phyloP scores from a whole-genome alignment of 2,797 vertebrate species.

The Onychomys arenicola region DNA sequence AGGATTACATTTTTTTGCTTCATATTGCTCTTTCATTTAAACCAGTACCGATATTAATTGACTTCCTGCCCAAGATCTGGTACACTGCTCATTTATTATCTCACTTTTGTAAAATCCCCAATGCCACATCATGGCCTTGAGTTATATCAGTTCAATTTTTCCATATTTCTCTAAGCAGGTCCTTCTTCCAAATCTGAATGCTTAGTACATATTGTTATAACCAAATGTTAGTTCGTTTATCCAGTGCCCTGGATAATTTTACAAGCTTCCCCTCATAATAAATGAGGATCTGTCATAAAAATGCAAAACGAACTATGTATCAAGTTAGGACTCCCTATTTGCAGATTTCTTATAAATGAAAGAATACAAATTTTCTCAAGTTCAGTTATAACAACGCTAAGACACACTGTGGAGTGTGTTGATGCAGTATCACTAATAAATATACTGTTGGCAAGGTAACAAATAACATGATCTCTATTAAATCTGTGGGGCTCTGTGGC shows the following conservation, averaged over 20 bases:
- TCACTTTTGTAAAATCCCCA: neutral
- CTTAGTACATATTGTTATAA: neutral
- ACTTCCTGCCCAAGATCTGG: neutral
- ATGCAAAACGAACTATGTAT: constrained; percentile 32
- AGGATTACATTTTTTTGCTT: neutral
- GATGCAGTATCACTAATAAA: constrained; percentile 58
- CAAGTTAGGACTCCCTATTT: neutral
- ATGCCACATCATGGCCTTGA: neutral
- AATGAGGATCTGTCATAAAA: constrained; percentile 3
- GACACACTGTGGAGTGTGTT: neutral
- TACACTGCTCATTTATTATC: neutral
- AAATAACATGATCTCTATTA: constrained; percentile 13
- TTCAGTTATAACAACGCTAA: neutral
- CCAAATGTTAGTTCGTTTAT: neutral
- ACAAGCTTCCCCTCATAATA: neutral
- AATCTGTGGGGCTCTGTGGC: neutral
- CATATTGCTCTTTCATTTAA: constrained; percentile 39
- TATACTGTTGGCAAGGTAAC: neutral
- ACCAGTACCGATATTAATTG: neutral
- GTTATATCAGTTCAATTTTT: neutral
- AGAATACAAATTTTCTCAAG: constrained; percentile 48
- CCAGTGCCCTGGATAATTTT: neutral
- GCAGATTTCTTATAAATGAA: constrained; percentile 52
- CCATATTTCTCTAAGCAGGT: neutral
- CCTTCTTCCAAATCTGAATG: neutral